Evolutionary conservation across 2,888 invertebrate genomes (phyloP), one percentile per base, ranked within the genome.

Genomic region (Diabrotica balteata): DNA sequence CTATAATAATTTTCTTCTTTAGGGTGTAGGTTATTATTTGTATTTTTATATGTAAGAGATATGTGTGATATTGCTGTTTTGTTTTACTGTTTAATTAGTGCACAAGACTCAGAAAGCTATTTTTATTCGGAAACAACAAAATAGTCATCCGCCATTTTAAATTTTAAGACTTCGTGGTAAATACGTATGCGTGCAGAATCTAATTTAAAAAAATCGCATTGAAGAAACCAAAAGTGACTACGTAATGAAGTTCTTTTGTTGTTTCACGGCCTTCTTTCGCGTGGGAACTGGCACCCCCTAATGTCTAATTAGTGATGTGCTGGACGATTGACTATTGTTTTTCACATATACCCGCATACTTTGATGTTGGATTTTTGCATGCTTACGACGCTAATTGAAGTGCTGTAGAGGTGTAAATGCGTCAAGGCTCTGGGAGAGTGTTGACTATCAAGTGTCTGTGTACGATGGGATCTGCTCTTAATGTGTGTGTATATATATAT

Each of bases 181-280:
- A 6, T 9, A 47, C 72, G 73, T 76, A 78, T 80, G 79, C 80
- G 80, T 80, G 79, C 78, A 78, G 79, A 73, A 77, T 76, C 76
- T 80, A 81, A 82, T 82, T 81, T 80, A 79, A 79, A 80, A 79
- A 76, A 77, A 75, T 67, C 67, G 67, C 67, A 78, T 67, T 63
- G 68, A 74, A 79, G 80, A 80, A 80, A 81, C 79, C 74, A 81
- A 80, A 77, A 80, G 79, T 80, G 80, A 80, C 80, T 81, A 74
- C 80, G 76, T 79, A 80, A 80, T 79, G 78, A 79, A 76, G 74
- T 77, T 75, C 76, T 76, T 76, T 76, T 73, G 73, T 76, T 76
- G 32, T 73, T 57, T 62, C 51, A 59, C 75, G 78, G 77, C 79
- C 80, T 80, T 80, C 79, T 70, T 59, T 59, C 59, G 76, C 78